Conservation (phyloP, 2,888 invertebrate genomes). For the Capitulum mitella region DNA sequence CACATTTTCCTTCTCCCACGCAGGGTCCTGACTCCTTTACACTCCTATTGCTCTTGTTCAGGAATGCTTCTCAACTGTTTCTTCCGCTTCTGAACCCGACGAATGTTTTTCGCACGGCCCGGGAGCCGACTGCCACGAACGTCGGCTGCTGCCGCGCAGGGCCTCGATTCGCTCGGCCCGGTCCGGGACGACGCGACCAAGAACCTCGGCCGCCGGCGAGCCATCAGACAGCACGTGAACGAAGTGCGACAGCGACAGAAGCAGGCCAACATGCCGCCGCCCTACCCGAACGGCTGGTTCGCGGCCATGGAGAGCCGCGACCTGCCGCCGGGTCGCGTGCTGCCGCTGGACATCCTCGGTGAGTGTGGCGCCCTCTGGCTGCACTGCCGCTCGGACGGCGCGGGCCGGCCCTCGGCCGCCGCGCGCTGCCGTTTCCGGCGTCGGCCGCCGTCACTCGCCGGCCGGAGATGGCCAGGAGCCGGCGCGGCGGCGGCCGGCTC, state of each 20-base stretch:
- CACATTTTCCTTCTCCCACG: no score
- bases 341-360: constrained; percentile 61
- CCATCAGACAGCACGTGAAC: constrained; percentile 33
- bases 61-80: no score
- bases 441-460: neutral
- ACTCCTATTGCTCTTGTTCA: no score
- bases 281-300: constrained; percentile 87
- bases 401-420: no score
- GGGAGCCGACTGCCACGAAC: no score
- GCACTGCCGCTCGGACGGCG: no score
- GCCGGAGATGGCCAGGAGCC: neutral
- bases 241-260: constrained; percentile 51
- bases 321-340: constrained; percentile 52
- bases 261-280: constrained; percentile 65
- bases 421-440: neutral
- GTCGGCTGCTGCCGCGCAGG: no score
- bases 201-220: neutral
- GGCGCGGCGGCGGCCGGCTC: neutral
- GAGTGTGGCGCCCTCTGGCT: constrained; percentile 38
- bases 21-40: no score
- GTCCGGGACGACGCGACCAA: neutral
- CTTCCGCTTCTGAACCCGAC: no score
- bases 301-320: constrained; percentile 61
- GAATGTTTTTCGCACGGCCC: no score
- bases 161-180: neutral